Evolutionary conservation across 2,888 invertebrate genomes (phyloP).

Genomic region (Branchipolynoe longqiensis): DNA sequence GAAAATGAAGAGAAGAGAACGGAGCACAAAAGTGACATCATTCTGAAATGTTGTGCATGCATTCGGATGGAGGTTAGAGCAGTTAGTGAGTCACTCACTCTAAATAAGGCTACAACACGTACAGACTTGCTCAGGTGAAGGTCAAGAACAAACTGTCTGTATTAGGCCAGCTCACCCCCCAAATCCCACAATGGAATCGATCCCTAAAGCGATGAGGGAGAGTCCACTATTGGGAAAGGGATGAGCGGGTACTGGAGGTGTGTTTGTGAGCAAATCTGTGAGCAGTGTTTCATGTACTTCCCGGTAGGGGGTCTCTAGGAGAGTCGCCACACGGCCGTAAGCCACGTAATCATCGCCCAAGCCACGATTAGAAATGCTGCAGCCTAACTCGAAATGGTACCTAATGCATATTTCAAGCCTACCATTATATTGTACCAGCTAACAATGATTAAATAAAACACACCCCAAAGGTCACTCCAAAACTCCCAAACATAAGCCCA

Average conservation of each 20-base stretch:
- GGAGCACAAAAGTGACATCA: slow-evolving; percentile 58
- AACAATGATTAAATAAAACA: too few relatives aligned
- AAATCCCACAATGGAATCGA: slow-evolving; percentile 55
- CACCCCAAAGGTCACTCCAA: too few relatives aligned
- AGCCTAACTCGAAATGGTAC: too few relatives aligned
- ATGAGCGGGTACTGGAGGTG: slow-evolving; percentile 51
- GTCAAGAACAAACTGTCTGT: slow-evolving; percentile 52
- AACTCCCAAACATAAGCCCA: too few relatives aligned
- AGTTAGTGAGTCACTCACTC: slow-evolving; percentile 43
- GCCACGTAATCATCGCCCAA: slow-evolving; percentile 26
- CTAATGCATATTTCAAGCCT: neutral
- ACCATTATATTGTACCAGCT: neutral
- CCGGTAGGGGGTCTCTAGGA: slow-evolving; percentile 28
- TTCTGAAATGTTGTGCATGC: slow-evolving; percentile 27
- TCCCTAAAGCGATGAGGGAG: slow-evolving; percentile 47
- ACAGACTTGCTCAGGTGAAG: slow-evolving; percentile 54
- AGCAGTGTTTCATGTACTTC: slow-evolving; percentile 40
- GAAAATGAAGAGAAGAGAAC: slow-evolving; percentile 33
- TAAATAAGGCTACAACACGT: slow-evolving; percentile 48
- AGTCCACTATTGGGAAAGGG: slow-evolving; percentile 53
- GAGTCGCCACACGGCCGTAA: slow-evolving; percentile 49
- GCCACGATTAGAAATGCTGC: slow-evolving; percentile 8
- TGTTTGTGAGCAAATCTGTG: slow-evolving; percentile 57
- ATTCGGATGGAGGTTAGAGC: neutral
- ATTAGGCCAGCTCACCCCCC: slow-evolving; percentile 51